These are phyloP conservation scores for Rynchops niger DNA, from an alignment of 2,113 vertebrate species.

Conservation along the genomic window DNA sequence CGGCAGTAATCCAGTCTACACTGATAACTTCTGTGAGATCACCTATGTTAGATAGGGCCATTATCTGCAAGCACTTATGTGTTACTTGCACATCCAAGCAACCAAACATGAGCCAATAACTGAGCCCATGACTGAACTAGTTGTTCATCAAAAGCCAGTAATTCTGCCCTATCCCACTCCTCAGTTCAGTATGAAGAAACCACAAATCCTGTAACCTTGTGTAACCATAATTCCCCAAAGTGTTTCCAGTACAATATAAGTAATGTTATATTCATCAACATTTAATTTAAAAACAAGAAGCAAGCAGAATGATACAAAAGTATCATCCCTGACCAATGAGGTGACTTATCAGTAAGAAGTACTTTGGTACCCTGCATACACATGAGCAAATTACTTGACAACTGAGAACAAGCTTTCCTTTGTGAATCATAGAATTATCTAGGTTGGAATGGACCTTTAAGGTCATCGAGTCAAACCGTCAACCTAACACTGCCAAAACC, in stretches of 20 bases:
- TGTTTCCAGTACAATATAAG: background rate
- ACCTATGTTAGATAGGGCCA: background rate
- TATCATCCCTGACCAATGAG: background rate
- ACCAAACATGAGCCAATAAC: background rate
- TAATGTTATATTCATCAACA: background rate
- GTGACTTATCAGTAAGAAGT: background rate
- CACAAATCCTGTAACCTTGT: background rate
- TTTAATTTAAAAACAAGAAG: background rate
- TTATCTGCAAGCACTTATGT: background rate
- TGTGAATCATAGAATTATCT: background rate
- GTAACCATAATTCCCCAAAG: background rate
- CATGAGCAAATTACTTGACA: background rate
- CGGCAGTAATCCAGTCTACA: background rate
- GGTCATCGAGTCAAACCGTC: no score
- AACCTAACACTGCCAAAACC: no score
- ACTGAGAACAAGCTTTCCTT: background rate
- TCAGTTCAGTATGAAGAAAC: background rate
- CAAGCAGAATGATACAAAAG: background rate
- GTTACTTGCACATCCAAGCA: background rate
- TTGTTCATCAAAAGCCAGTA: background rate
- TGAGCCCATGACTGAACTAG: background rate
- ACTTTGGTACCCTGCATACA: background rate
- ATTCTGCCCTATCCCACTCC: background rate
- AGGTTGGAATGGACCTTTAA: no score
- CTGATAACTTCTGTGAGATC: background rate